These are phyloP conservation scores for Astur gentilis DNA, from an alignment of 2,113 vertebrate genomes.

Conservation along the genomic window DNA sequence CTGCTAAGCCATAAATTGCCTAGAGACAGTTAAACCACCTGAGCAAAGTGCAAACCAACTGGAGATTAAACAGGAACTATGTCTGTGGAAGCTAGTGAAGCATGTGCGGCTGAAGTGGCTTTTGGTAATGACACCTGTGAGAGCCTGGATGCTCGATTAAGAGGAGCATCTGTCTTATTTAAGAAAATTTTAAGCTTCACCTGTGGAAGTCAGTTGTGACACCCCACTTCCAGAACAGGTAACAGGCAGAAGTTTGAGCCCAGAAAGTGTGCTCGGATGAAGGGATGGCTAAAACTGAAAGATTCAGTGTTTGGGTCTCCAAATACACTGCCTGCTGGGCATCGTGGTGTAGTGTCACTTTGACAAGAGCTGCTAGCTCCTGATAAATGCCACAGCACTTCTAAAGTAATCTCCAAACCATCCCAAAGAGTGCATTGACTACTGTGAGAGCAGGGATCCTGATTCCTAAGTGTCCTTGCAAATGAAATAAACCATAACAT, in stretches of 20 bases:
- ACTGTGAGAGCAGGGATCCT: not conserved
- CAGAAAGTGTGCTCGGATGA: not conserved
- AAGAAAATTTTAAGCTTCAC: not conserved
- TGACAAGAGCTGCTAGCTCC: not conserved
- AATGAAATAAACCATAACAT: not conserved
- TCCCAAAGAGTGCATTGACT: not conserved
- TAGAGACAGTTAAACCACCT: not conserved
- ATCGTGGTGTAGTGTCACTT: rapidly evolving
- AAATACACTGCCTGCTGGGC: not conserved
- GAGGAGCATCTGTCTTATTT: not conserved
- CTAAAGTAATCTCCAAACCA: not conserved
- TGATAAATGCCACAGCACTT: not conserved
- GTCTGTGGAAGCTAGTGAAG: not conserved
- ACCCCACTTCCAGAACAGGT: not conserved
- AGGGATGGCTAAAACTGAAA: not conserved
- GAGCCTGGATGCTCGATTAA: not conserved
- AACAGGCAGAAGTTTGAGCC: not conserved
- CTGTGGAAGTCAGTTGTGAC: not conserved
- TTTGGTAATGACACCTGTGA: not conserved
- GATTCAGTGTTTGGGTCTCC: not conserved
- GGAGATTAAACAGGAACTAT: not conserved
- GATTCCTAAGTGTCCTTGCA: not conserved
- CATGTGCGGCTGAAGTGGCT: not conserved
- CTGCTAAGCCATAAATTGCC: not conserved
- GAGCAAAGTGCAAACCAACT: not conserved